A percentile compares a stretch with the other conserved stretches of the same genome.
Conservation (phyloP, 2,888 invertebrate species). For the Rhaphigaster nebulosa region DNA sequence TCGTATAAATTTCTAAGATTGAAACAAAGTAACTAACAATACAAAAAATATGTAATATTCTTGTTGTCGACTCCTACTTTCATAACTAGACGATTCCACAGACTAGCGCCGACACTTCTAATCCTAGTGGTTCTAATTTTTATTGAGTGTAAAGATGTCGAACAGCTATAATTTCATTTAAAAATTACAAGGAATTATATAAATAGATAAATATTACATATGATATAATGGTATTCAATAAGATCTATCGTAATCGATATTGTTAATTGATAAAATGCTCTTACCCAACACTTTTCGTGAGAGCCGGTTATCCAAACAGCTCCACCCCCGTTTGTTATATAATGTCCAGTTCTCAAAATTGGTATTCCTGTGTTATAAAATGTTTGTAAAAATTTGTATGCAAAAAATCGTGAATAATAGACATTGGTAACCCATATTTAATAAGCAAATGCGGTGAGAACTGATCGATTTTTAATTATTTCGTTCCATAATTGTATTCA, state of each 20-base stretch:
- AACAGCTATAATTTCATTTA: neutral
- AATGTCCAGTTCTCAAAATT: neutral
- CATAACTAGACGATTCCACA: neutral
- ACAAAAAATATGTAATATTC: neutral
- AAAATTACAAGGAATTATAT: neutral
- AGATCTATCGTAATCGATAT: constrained; percentile 30
- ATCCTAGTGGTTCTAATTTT: neutral
- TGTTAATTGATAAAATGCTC: constrained; percentile 26
- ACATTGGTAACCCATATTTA: neutral
- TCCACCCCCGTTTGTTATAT: neutral
- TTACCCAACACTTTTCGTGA: neutral
- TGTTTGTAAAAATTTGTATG: neutral
- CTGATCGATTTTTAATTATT: no score
- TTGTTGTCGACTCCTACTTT: neutral
- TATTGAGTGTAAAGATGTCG: constrained; percentile 13
- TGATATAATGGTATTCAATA: neutral
- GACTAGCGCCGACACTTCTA: neutral
- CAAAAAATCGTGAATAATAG: neutral
- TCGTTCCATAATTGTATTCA: no score
- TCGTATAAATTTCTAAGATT: no score
- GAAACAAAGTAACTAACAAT: neutral
- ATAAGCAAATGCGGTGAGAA: no score
- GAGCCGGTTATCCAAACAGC: constrained; percentile 9
- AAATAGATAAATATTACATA: constrained; percentile 31
- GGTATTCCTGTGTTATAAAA: neutral